A percentile compares a stretch with the other conserved stretches of the same genome.
phyloP scores from a whole-genome alignment of 2,113 vertebrate genomes.

The Aleadryas rufinucha region DNA sequence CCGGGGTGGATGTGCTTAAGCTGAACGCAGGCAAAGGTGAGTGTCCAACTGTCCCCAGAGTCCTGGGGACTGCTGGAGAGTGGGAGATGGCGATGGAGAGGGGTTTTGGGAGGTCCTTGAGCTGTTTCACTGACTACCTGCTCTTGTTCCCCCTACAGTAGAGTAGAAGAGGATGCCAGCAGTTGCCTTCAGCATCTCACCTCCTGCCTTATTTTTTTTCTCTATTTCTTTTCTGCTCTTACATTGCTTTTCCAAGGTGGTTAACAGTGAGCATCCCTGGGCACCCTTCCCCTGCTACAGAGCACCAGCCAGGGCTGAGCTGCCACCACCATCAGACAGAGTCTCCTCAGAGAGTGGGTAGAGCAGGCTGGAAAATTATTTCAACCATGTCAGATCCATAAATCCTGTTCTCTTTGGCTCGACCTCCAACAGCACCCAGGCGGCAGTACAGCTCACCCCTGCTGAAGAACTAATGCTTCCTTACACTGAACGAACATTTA shows the following conservation, averaged over 20 bases:
- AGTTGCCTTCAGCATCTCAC: neutral
- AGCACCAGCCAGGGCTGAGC: neutral
- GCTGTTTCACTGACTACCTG: neutral
- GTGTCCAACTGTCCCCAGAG: neutral
- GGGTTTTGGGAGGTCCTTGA: neutral
- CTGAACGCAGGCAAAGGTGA: neutral
- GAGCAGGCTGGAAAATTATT: neutral
- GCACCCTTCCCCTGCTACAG: neutral
- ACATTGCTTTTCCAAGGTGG: neutral
- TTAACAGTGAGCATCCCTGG: neutral
- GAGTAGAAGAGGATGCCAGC: neutral
- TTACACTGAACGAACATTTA: neutral
- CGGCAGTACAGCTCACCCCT: neutral
- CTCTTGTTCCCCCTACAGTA: neutral
- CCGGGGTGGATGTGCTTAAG: slow-evolving; percentile 36
- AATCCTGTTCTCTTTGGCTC: neutral
- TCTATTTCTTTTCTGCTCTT: neutral
- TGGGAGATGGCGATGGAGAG: accelerated
- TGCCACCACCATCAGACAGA: neutral
- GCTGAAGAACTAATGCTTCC: neutral
- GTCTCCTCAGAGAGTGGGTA: neutral
- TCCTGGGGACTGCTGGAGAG: too few species aligned
- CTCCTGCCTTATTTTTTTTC: neutral
- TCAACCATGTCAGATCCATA: accelerated
- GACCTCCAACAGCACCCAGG: neutral